Base-by-base conservation (phyloP, 2,113 vertebrate genomes). In the Prionailurus viverrinus region DNA sequence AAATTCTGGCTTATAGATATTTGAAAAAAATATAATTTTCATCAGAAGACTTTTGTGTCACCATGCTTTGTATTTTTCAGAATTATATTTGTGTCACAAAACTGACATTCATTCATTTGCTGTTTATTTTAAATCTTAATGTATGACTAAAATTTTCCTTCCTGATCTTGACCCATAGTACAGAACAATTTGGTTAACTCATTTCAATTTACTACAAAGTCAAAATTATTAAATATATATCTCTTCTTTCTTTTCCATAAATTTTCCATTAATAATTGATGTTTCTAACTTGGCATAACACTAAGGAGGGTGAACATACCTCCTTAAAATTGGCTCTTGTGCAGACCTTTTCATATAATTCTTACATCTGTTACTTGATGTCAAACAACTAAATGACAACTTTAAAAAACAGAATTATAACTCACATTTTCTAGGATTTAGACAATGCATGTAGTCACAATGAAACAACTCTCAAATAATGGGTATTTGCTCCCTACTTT, bases 1-100 rank as follows among this genome's bases (percentile, higher is more conserved):
- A 91, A 21, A 68, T 79, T 84, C 23, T 69, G 4, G 23, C 7
- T 36, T 94, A 80, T 3, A 29, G 21, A 33, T 61, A 76, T 81
- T 80, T 91, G 58, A 78, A 97, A 91, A 91, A 41, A 92, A 71
- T 88, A 21, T 83, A 86, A 58, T 96, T 82, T 94, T 92, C 18
- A 93, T 76, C 18, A 82, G 78, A 93, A 21, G 9, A 68, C 7
- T 91, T 84, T 68, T 74, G 16, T 82, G 10, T 82, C 9, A 36
- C 21, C 12, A 2, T 76, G 3, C 4, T 82, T 93, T 90, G 8
- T 19, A 74, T 13, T 51, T 79, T 68, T 55, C 7, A 71, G 63
- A 71, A 74, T 48, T 13, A 84, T 39, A 33, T n/a, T 45, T 58
- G 0, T 88, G 41, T 58, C 29, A 92, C 19, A 71, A 94, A 89